Conservation (phyloP, 2,113 vertebrate species). For the Neodontobutis hainanensis region DNA sequence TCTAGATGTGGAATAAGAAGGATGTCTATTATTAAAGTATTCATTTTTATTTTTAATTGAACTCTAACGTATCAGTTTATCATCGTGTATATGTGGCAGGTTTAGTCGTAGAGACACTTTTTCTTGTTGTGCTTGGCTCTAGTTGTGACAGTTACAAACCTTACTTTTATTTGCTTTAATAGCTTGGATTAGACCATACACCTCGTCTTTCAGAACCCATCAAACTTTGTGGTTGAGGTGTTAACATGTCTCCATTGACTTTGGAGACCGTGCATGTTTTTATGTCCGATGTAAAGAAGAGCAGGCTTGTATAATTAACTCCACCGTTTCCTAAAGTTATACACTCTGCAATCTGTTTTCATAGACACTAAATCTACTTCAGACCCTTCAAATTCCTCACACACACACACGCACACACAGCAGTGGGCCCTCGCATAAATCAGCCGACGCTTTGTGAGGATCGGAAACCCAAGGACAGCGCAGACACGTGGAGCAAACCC, state of each 20-base stretch:
- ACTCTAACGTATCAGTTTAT: too few relatives aligned
- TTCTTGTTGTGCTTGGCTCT: background rate
- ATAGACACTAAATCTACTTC: background rate
- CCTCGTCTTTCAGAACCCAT: background rate
- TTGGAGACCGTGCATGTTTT: background rate
- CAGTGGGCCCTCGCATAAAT: conserved; percentile 62
- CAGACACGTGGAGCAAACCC: conserved; percentile 62
- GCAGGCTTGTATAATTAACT: background rate
- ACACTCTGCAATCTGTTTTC: background rate
- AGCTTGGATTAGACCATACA: background rate
- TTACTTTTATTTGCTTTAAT: background rate
- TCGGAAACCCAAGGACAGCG: conserved; percentile 67
- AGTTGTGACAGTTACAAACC: background rate
- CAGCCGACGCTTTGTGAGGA: conserved; percentile 50
- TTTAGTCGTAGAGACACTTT: background rate
- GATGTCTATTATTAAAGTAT: too few relatives aligned
- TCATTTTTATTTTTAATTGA: too few relatives aligned
- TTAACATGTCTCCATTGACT: background rate
- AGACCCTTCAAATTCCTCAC: background rate
- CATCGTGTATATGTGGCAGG: too few relatives aligned
- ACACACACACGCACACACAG: conserved; percentile 22
- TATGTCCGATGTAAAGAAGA: background rate
- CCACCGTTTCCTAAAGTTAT: background rate
- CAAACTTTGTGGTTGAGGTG: conserved; percentile 1
- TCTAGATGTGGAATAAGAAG: too few relatives aligned